Base-by-base conservation (phyloP, 2,888 invertebrate species). In the Idaea dimidiata region DNA sequence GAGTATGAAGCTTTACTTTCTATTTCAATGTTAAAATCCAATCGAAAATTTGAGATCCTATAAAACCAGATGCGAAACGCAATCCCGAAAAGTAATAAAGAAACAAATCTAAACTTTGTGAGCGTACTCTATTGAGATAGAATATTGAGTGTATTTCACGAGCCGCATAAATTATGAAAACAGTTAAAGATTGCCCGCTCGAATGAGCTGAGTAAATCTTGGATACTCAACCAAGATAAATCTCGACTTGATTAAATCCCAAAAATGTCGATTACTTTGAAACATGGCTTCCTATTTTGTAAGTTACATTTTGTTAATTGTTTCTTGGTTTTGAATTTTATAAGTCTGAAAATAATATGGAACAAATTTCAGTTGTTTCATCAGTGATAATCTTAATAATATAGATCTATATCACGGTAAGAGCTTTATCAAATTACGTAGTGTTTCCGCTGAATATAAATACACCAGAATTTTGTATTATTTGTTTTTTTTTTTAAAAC, bases 191-290 rank as follows among this genome's bases (percentile, higher is more conserved):
- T 55, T 57, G 14, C 59, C 16, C 4, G 17, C 14, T 18, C 56
- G 61, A 62, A 65, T 61, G 59, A 66, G 57, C 57, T 57, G 32
- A 16, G 54, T 56, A 62, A 62, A 59, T 60, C 66, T 63, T 62
- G 59, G 66, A 62, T 60, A 59, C 60, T 32, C 17, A 56, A 54
- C 55, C 7, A 59, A 62, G 60, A 57, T 62, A 62, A 62, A 59
- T 61, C 63, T 66, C 62, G 59, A 64, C 62, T 67, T 67, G 63
- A 68, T 68, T 68, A 70, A 68, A 67, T 64, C 64, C 66, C 62
- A 60, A 59, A 58, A 10, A 66, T 58, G 66, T 61, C 66, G 66
- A 67, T 70, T 68, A 66, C 64, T 68, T 68, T 68, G 61, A 64
- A 68, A 67, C 62, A 66, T 68, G 67, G 66, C 56, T 61, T 32